Evolutionary conservation across 2,888 invertebrate genomes (phyloP).

Genomic region (Digitonthophagus gazella): DNA sequence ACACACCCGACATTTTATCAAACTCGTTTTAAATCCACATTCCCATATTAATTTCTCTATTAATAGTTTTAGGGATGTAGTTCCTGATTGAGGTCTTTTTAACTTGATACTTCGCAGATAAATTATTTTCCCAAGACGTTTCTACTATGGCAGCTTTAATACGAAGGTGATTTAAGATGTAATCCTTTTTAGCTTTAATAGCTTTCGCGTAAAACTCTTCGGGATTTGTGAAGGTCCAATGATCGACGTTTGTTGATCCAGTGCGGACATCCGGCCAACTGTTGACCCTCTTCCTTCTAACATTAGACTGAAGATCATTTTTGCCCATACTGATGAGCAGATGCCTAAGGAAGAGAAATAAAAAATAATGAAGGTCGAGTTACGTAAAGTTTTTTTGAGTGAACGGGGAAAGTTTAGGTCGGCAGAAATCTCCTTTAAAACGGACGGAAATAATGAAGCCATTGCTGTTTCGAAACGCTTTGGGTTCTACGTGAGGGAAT

Average conservation of each 20-base stretch:
- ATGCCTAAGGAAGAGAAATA: neutral
- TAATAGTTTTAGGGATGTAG: constrained; percentile 69
- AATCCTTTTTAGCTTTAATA: constrained; percentile 43
- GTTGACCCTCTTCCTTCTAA: constrained; percentile 6
- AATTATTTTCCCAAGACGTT: constrained; percentile 36
- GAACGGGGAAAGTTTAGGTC: neutral
- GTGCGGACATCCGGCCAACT: constrained; percentile 20
- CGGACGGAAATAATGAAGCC: neutral
- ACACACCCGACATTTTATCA: constrained; percentile 50
- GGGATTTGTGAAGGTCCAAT: constrained; percentile 4
- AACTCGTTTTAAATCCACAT: constrained; percentile 55
- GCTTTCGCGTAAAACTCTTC: constrained; percentile 2
- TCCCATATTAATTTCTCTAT: constrained; percentile 60
- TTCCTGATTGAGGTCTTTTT: constrained; percentile 64
- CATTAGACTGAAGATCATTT: constrained; percentile 18
- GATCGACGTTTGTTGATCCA: neutral
- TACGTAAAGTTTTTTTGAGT: neutral
- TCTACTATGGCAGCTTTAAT: constrained; percentile 58
- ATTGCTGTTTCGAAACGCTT: too few relatives aligned
- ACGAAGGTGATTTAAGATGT: constrained; percentile 56
- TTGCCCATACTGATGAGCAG: constrained; percentile 21
- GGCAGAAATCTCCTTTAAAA: neutral
- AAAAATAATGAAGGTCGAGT: neutral
- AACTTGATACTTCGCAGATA: constrained; percentile 45
- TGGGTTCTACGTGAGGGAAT: too few relatives aligned